These are phyloP conservation scores for Apogon hyalosoma DNA, from an alignment of 2,797 vertebrate genomes.

Conservation along the genomic window DNA sequence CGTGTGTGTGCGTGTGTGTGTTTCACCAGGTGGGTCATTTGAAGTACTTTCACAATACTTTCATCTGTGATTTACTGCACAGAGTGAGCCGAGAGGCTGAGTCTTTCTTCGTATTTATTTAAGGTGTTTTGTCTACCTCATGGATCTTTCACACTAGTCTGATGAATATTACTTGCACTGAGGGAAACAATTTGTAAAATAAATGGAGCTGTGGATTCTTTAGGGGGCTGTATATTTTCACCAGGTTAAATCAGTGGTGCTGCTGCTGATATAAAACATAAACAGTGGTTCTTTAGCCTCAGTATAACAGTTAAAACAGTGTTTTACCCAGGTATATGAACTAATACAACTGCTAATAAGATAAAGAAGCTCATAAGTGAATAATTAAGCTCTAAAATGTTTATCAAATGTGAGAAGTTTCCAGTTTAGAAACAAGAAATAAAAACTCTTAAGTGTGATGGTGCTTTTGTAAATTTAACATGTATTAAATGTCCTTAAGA, in stretches of 20 bases:
- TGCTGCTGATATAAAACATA: neutral
- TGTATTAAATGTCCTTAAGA: too few species aligned
- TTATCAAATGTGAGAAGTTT: too few species aligned
- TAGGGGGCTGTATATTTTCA: neutral
- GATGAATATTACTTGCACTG: neutral
- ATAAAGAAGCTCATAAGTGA: neutral
- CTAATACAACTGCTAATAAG: neutral
- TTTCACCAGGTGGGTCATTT: constrained; percentile 24
- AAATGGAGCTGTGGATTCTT: neutral
- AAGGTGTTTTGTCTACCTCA: neutral
- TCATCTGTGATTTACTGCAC: constrained; percentile 21
- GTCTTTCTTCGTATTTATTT: constrained; percentile 12
- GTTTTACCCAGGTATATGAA: neutral
- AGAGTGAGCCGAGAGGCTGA: constrained; percentile 1
- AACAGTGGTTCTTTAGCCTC: neutral
- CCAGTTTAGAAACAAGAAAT: too few species aligned
- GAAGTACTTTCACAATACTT: constrained; percentile 21
- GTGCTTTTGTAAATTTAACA: too few species aligned
- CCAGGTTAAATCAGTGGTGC: neutral
- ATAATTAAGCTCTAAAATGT: too few species aligned
- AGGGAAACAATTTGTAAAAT: neutral
- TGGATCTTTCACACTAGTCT: neutral
- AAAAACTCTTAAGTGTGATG: too few species aligned
- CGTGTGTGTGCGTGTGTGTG: constrained; percentile 1
- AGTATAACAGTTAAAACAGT: neutral